phyloP scores from a whole-genome alignment of 2,113 vertebrate genomes.

The Burhinus oedicnemus region DNA sequence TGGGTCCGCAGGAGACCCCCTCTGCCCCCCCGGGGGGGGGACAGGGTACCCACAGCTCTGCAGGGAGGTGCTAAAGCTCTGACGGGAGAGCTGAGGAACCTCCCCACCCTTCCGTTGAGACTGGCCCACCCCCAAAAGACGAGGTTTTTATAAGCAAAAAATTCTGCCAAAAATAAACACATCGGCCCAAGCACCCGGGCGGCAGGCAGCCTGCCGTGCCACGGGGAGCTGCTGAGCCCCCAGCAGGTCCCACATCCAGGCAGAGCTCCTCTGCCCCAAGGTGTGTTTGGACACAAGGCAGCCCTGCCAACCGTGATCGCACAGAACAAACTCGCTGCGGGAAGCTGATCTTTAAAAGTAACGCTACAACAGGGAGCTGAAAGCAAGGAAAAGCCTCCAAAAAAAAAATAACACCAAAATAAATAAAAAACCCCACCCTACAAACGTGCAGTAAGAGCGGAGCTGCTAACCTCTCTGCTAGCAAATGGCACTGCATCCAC shows the following conservation, averaged over 20 bases:
- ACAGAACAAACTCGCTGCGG: neutral
- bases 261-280: neutral
- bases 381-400: neutral
- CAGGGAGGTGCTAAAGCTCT: fast-evolving
- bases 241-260: too few species aligned
- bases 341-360: neutral
- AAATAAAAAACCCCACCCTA: neutral
- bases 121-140: too few species aligned
- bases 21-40: fast-evolving
- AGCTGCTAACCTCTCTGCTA: neutral
- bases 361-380: neutral
- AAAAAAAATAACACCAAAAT: neutral
- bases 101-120: neutral
- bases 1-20: neutral
- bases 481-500: neutral
- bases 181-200: neutral
- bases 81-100: fast-evolving
- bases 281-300: neutral
- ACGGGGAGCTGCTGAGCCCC: neutral
- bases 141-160: neutral
- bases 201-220: neutral
- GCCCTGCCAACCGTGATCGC: neutral
- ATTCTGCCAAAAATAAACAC: neutral
- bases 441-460: neutral
- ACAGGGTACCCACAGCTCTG: neutral